Percentiles rank a stretch among this genome's conserved stretches.
These are phyloP conservation scores for Calameuta pallipes DNA, from an alignment of 2,888 invertebrate species.

Conservation along the genomic window DNA sequence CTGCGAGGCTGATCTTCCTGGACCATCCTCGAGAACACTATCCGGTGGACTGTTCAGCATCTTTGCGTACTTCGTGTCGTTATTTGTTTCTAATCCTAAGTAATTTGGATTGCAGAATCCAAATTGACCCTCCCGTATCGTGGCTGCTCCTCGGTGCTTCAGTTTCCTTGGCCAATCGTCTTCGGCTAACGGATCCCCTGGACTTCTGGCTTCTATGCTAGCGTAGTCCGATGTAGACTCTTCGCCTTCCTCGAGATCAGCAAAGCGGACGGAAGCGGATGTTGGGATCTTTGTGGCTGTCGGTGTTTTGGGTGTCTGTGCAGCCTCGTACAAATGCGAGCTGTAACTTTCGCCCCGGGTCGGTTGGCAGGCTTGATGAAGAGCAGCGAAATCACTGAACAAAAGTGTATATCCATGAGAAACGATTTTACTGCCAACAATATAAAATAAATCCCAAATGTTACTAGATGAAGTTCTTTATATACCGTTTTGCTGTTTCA, in stretches of 20 bases:
- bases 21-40: conserved; percentile 71
- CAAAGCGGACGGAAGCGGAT: conserved; percentile 72
- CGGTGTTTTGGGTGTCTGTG: conserved; percentile 64
- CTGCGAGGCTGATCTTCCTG: conserved; percentile 61
- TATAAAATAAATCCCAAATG: background rate
- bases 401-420: background rate
- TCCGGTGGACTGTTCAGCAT: conserved; percentile 73
- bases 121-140: conserved; percentile 68
- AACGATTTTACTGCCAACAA: background rate
- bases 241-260: conserved; percentile 68
- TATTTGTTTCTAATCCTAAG: conserved; percentile 71
- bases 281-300: conserved; percentile 66
- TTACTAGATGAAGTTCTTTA: background rate
- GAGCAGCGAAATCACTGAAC: conserved; percentile 63
- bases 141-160: conserved; percentile 38
- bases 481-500: conserved; percentile 53
- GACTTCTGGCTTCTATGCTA: conserved; percentile 74
- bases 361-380: conserved; percentile 70
- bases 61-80: conserved; percentile 65
- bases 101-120: conserved; percentile 85
- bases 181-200: conserved; percentile 62
- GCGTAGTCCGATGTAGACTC: conserved; percentile 83
- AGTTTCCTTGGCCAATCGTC: conserved; percentile 54
- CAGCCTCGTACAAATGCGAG: conserved; percentile 71
- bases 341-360: conserved; percentile 70